Conservation (phyloP, 2,113 vertebrate genomes). For the Ellobius talpinus region DNA sequence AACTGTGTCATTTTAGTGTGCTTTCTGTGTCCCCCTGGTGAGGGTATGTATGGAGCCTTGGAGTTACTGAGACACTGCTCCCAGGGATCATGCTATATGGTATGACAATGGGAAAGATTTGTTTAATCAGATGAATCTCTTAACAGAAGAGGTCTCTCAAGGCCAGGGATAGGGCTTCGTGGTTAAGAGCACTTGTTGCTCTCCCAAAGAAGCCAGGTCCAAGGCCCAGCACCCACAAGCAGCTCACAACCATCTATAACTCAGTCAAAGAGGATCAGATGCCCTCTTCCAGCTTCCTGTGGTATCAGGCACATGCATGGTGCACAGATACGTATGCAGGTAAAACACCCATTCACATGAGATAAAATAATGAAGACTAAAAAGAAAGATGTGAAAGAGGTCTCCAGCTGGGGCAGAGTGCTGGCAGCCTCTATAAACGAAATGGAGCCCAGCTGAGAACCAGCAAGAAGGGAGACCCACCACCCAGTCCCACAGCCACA, state of each 20-base stretch:
- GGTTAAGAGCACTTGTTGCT: background rate
- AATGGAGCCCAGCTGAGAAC: background rate
- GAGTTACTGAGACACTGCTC: background rate
- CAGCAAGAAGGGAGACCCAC: background rate
- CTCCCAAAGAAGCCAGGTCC: background rate
- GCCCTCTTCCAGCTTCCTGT: background rate
- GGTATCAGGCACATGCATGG: background rate
- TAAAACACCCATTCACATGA: background rate
- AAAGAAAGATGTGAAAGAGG: background rate
- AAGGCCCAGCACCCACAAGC: background rate
- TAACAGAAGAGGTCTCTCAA: background rate
- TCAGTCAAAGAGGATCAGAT: background rate
- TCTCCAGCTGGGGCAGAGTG: background rate
- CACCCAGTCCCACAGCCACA: background rate
- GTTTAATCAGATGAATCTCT: background rate
- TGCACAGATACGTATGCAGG: background rate
- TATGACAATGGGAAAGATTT: background rate
- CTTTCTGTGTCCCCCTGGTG: background rate
- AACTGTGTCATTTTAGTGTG: background rate
- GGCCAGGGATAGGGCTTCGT: background rate
- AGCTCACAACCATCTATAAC: background rate
- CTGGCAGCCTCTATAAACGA: background rate
- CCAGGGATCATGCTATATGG: rapidly evolving
- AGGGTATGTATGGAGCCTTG: background rate
- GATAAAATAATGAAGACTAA: background rate